phyloP scores from a whole-genome alignment of 1,140 invertebrate species.

The Eufriesea mexicana region DNA sequence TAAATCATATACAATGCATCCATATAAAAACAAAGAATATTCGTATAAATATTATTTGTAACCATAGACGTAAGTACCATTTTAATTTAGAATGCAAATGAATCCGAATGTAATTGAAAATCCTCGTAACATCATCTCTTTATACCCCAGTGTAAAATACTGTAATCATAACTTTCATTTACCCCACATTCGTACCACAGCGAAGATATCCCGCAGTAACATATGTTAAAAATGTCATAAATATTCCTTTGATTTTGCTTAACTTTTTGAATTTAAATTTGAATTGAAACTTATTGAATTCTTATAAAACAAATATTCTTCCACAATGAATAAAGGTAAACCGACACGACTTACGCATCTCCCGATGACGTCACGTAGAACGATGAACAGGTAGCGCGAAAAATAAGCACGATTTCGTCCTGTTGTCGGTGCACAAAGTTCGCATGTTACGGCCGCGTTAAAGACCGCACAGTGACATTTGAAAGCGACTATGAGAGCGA shows the following conservation, averaged over 20 bases:
- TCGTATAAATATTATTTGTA: neutral
- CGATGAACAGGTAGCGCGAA: too few relatives aligned
- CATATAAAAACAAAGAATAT: neutral
- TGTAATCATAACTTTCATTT: neutral
- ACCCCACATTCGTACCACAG: neutral
- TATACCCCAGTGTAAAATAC: neutral
- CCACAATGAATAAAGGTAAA: too few relatives aligned
- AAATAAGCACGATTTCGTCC: neutral
- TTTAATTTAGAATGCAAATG: neutral
- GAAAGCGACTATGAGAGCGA: constrained; percentile 27
- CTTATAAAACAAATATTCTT: too few relatives aligned
- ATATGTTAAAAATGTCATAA: too few relatives aligned
- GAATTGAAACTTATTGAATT: too few relatives aligned
- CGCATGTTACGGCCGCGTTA: constrained; percentile 32
- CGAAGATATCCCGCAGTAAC: neutral
- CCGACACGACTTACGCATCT: too few relatives aligned
- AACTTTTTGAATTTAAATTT: too few relatives aligned
- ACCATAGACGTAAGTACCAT: neutral
- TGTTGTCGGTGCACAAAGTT: constrained; percentile 4
- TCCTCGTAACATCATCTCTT: neutral
- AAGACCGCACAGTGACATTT: constrained; percentile 46
- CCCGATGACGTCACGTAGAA: too few relatives aligned
- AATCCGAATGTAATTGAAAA: neutral
- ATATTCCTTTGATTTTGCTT: too few relatives aligned
- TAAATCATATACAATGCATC: neutral